Conservation (phyloP, 2,797 vertebrate species). For the Kryptolebias ocellatus region DNA sequence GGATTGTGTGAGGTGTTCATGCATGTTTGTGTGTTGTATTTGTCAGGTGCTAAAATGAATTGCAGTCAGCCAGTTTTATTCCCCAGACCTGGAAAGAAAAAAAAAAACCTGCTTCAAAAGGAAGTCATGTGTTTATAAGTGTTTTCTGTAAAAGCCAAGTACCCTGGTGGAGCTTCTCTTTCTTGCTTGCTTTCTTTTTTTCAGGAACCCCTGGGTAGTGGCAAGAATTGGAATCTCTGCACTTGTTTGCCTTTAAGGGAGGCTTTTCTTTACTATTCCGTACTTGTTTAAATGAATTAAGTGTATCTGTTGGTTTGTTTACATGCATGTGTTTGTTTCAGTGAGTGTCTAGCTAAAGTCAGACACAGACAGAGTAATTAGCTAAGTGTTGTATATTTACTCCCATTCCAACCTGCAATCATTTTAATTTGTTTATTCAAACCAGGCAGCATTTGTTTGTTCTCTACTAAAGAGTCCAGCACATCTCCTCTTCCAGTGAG, state of each 20-base stretch:
- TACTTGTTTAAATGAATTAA: slow-evolving; percentile 21
- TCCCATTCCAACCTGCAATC: slow-evolving; percentile 68
- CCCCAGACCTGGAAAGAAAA: slow-evolving; percentile 15
- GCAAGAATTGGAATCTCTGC: slow-evolving; percentile 13
- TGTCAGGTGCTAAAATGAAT: slow-evolving; percentile 56
- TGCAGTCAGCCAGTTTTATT: slow-evolving; percentile 55
- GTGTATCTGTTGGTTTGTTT: slow-evolving; percentile 23
- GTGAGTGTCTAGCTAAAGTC: slow-evolving; percentile 26
- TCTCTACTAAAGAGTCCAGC: slow-evolving; percentile 27
- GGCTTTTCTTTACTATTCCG: slow-evolving; percentile 17
- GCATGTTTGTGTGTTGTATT: slow-evolving; percentile 36
- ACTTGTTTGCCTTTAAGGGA: slow-evolving; percentile 11
- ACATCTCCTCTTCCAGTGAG: slow-evolving; percentile 27
- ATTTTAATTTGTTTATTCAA: slow-evolving; percentile 74
- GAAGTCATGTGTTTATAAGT: slow-evolving; percentile 40
- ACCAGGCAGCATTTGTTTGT: slow-evolving; percentile 49
- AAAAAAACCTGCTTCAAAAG: slow-evolving; percentile 28
- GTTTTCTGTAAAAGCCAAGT: slow-evolving; percentile 30
- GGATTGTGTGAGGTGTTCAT: slow-evolving; percentile 30
- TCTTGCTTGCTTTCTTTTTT: slow-evolving; percentile 10
- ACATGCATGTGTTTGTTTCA: slow-evolving; percentile 22
- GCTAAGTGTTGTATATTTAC: slow-evolving; percentile 71
- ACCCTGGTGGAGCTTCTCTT: slow-evolving; percentile 16
- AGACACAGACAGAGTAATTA: slow-evolving; percentile 63
- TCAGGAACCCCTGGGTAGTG: slow-evolving; percentile 3